Base-by-base conservation (phyloP, 2,888 invertebrate genomes). In the Aphidius colemani region DNA sequence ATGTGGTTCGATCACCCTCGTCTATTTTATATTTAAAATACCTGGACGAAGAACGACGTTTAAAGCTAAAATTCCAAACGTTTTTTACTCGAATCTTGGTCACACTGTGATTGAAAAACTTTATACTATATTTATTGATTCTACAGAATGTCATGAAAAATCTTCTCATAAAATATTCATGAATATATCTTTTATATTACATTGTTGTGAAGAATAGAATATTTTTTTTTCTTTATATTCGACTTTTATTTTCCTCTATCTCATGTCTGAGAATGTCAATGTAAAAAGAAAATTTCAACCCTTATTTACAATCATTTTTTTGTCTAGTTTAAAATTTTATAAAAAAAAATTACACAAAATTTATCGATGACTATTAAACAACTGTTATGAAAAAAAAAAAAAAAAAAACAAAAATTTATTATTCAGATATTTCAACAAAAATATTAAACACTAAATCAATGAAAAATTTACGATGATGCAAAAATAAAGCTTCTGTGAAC, bases 11-110 rank as follows among this genome's bases (percentile, higher is more conserved):
- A 59, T 49, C 45, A 53, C 63, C 68, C 69, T 75, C 70, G 71
- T 72, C 30, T 30, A 30, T 30, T 30, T 75, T 76, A 75, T 72
- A 75, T 75, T 77, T 74, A 73, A 69, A 74, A 75, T 75, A 70
- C 74, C 73, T 62, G 61, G 30, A 30, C 30, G 3, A 30, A 30
- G 5, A 30, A 63, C 68, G 64, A 64, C 63, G 49, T 65, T 53
- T 51, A 39, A 63, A 64, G 43, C 48, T 8, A 53, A 30, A 67
- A 70, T 67, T 68, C 67, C 65, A 51, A n/a, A 61, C 64, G 63
- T 67, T 69, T 30, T 66, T 68, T 65, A 57, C 59, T 63, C 56
- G 63, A 66, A 53, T 64, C 55, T 63, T 59, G 59, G 49, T 66
- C 67, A 66, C 10, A 59, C 67, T 63, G 63, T 59, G 65, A 70